Evolutionary conservation across 2,113 vertebrate genomes (phyloP), one percentile per base, ranked within the genome.

Genomic region (Stercorarius parasiticus): DNA sequence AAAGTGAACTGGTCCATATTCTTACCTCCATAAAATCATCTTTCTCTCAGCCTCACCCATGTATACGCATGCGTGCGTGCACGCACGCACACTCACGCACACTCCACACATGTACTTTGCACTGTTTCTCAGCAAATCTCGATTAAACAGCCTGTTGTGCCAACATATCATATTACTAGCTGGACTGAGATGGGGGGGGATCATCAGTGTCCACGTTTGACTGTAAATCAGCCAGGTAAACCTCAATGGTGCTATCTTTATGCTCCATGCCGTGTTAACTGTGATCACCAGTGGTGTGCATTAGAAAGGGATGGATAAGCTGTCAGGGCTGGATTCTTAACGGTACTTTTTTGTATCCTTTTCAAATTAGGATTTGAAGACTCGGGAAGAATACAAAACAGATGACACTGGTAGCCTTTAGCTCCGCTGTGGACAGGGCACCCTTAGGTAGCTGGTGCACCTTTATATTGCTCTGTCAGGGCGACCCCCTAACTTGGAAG

Each of bases 251-350:
- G 10, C 5, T 61, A 13, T 52, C 27, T 77, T 81, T 32, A 42
- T 8, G 27, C 10, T 32, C 5, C 13, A n/a, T 2, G 4, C 3
- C 1, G 1, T 21, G 6, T n/a, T n/a, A 64, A 55, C 0, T 36
- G 18, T 38, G 21, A 23, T 47, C 22, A 23, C 52, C 27, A 49
- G 23, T 29, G 8, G 21, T 36, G 19, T 32, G 23, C 6, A 4
- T 17, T 25, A 56, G 43, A 74, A 78, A 5, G 3, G 3, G 36
- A 26, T 8, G 9, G 8, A 53, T 9, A 13, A 50, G 9, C 12
- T 52, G 66, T 14, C 29, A 71, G 21, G 32, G 8, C 14, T 72
- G 23, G 6, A 53, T 38, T 82, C 23, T 64, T 52, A 36, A 64
- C 3, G 4, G 14, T 14, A 40, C 4, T 34, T 40, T 38, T 74